Percentiles rank a stretch among this genome's conserved stretches.
Conservation (phyloP, 2,888 invertebrate species). For the Oscheius sp. region DNA sequence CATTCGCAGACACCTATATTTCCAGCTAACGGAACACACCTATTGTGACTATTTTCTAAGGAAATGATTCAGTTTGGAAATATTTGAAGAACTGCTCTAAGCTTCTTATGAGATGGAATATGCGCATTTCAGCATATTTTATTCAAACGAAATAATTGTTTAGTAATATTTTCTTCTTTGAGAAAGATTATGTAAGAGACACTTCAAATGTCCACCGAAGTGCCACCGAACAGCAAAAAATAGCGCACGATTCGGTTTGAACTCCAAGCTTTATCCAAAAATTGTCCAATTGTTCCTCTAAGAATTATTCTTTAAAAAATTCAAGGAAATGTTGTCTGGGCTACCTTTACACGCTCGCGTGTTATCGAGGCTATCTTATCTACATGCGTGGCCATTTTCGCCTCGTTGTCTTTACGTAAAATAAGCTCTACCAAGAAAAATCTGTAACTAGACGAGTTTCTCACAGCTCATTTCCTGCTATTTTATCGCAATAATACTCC, state of each 20-base stretch:
- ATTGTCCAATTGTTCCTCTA: neutral
- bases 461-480: neutral
- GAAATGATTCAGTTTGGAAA: no score
- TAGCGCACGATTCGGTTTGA: neutral
- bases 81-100: no score
- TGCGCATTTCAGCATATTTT: no score
- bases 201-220: neutral
- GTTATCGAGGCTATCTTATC: conserved; percentile 27
- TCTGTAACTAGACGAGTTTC: neutral
- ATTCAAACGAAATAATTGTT: no score
- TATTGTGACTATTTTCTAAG: no score
- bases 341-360: conserved; percentile 5
- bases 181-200: no score
- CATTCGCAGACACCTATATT: no score
- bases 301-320: neutral
- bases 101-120: no score
- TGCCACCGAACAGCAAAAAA: neutral
- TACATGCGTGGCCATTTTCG: conserved; percentile 27
- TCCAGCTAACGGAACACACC: no score
- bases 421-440: conserved; percentile 5
- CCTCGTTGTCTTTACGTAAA: conserved; percentile 15
- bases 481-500: neutral
- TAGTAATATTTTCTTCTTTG: no score
- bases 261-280: no score
- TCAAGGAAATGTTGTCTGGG: neutral